Evolutionary conservation across 2,888 invertebrate genomes (phyloP), one percentile per base, ranked within the genome.

Genomic region (Luperina testacea): DNA sequence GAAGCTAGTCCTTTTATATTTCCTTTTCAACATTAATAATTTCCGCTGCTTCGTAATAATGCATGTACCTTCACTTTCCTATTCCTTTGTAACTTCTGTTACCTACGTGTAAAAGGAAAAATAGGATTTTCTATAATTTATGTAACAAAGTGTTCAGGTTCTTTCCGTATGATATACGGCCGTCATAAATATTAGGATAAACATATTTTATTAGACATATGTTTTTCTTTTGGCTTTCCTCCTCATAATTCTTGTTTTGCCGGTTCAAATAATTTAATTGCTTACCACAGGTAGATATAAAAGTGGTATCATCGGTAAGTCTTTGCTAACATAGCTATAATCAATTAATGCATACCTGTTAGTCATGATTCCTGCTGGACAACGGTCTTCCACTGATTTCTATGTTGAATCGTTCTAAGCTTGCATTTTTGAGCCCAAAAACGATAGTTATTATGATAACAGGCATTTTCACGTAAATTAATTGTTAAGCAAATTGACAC

Each of bases 121-220:
- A 84, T 84, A 76, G 27, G 65, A 80, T 86, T 86, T 86, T 72
- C 74, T 86, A 78, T 86, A 88, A 87, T 88, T 87, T 86, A 87
- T 89, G 83, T 75, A 78, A 71, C 77, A 76, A 87, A 81, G 67
- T 81, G 83, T 83, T 89, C 88, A 89, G 75, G 45, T 71, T 79
- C 68, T 69, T 70, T 73, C 63, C 59, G 70, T 71, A 64, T 79
- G 86, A 83, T 82, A 80, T 74, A 81, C 71, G 72, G 63, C 73
- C 27, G 59, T 64, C 59, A 53, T 69, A 64, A 80, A 73, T 82
- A 81, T 82, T 72, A 72, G 61, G 65, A 80, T 80, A 84, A 81
- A 82, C 81, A 75, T 71, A 78, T 78, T 80, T 73, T 68, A 59
- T 59, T 72, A 59, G 63, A 27, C 80, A 70, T 77, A 38, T 69